A percentile compares a stretch with the other conserved stretches of the same genome.
Evolutionary conservation across 2,113 vertebrate species (phyloP).

Genomic region (Physeter macrocephalus): DNA sequence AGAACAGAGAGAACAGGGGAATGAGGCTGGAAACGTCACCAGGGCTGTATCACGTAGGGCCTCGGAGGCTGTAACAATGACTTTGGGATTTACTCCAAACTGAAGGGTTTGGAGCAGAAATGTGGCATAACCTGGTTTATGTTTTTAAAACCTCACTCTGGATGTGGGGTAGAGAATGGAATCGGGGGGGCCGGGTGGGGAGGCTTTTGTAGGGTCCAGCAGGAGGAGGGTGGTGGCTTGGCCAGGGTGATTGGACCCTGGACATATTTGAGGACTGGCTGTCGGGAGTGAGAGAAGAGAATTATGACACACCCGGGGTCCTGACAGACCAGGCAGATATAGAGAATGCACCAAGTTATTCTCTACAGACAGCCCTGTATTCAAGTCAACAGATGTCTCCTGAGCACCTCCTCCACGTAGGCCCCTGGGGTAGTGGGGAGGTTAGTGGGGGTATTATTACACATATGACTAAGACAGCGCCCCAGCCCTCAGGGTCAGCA

Average conservation of each 20-base stretch:
- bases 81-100: neutral
- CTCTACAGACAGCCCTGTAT: accelerated
- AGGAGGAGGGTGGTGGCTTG: neutral
- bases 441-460: neutral
- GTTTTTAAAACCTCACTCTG: neutral
- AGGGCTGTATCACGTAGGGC: neutral
- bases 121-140: neutral
- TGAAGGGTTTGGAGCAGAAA: neutral
- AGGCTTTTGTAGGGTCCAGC: neutral
- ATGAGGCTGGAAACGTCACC: no score
- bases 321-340: neutral
- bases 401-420: neutral
- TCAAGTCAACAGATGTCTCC: neutral
- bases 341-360: neutral
- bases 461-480: neutral
- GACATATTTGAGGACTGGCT: neutral
- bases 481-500: neutral
- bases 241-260: neutral
- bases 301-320: accelerated
- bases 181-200: neutral
- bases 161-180: neutral
- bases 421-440: neutral
- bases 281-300: neutral
- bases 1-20: neutral
- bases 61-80: neutral